Evolutionary conservation across 30 jellyfish, hydroid and myxozoan genomes (phyloP), one percentile per base, ranked within the genome.

Genomic region (Rhopilema esculentum): DNA sequence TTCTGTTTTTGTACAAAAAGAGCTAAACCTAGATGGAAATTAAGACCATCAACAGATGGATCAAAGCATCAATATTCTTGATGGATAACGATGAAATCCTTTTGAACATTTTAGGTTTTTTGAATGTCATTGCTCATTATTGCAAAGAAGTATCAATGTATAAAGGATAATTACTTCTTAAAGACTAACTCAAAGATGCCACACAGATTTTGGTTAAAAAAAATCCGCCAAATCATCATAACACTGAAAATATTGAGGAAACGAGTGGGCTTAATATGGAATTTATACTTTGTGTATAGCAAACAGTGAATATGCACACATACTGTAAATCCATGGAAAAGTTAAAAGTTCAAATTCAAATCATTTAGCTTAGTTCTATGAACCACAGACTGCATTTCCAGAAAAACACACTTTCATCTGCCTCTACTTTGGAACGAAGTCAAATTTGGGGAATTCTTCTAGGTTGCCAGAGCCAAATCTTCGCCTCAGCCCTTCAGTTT

Each of bases 381-480:
- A n/a, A n/a, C 9, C 57, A 40, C 6, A 40, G 57, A 40, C 57
- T 40, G 6, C 57, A 40, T 2, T 40, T 40, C 12, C 57, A 40
- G 12, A 40, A 12, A 12, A 40, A 40, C 9, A 12, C 12, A 40
- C 9, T 26, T 69, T 18, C 81, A 82, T 66, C 32, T 25, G 62
- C 4, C 6, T 28, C 65, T 69, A 79, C 69, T 79, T 67, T 50
- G 52, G 30, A 16, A 16, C 53, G 69, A 93, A 93, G 90, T 97
- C 90, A 71, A 93, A 93, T 63, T 88, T 93, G 57, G 98, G 98
- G 31, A 93, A 82, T 33, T 87, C 97, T 72, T 81, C 97, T 85
- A 93, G 24, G 90, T 87, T 83, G 0, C 97, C 98, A 2, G 91
- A 88, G 21, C 98, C 98, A 74, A 80, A 93, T 27, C 98, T 67